Conservation (phyloP, 2,888 invertebrate species). For the Chalcis sispes region DNA sequence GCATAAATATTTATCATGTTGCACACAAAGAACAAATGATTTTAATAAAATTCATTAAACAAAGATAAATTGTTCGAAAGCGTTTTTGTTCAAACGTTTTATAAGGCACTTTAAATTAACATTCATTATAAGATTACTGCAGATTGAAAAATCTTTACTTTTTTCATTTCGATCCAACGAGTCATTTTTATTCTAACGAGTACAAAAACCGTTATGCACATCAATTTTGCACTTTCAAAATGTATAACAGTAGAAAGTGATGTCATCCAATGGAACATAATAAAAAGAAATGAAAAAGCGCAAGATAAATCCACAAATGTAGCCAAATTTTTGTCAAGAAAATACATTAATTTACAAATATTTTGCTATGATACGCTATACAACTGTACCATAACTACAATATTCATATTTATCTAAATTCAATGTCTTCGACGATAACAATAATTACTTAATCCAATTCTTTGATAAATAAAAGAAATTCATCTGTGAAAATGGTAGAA, state of each 20-base stretch:
- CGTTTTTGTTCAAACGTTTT: constrained; percentile 13
- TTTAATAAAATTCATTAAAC: neutral
- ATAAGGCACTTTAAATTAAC: constrained; percentile 55
- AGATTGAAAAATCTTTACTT: neutral
- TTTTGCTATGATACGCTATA: neutral
- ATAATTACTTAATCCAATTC: constrained; percentile 35
- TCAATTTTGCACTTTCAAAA: constrained; percentile 10
- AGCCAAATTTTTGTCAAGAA: constrained; percentile 12
- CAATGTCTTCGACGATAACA: constrained; percentile 38
- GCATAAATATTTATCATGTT: too few relatives aligned
- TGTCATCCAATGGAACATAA: neutral
- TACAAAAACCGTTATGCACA: constrained; percentile 40
- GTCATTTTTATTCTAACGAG: constrained; percentile 32
- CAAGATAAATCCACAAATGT: constrained; percentile 9
- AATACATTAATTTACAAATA: constrained; percentile 31
- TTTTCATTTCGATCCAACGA: constrained; percentile 32
- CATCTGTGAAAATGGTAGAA: constrained; percentile 4
- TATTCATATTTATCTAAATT: constrained; percentile 25
- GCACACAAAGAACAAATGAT: constrained; percentile 4
- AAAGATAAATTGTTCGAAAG: constrained; percentile 26
- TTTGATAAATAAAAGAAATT: constrained; percentile 27
- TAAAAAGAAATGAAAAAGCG: constrained; percentile 9
- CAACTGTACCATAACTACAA: neutral
- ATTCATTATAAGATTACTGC: constrained; percentile 13
- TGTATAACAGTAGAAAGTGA: constrained; percentile 20